phyloP scores from a whole-genome alignment of 2,797 vertebrate species.

The Hypotaenidia okinawae region DNA sequence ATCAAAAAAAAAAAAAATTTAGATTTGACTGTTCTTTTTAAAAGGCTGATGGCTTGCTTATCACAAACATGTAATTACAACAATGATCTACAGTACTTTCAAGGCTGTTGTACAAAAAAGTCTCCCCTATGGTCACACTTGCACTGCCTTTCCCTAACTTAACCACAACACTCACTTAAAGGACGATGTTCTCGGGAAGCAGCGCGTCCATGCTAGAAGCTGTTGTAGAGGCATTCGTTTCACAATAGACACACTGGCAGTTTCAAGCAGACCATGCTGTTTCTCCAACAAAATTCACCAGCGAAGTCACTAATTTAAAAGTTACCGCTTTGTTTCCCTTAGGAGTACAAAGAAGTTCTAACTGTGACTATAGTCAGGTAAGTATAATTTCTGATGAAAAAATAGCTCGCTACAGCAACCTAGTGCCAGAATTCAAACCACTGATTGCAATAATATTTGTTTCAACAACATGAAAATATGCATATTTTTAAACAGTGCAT shows the following conservation, averaged over 20 bases:
- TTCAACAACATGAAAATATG: neutral
- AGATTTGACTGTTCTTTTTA: neutral
- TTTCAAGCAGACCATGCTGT: neutral
- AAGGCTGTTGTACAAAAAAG: neutral
- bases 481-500: neutral
- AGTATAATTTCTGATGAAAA: neutral
- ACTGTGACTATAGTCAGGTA: neutral
- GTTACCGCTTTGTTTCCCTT: neutral
- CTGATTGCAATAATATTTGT: neutral
- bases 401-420: neutral
- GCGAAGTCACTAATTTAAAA: neutral
- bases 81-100: neutral
- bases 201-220: neutral
- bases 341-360: neutral
- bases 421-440: neutral
- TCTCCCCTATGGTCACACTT: neutral
- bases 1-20: neutral
- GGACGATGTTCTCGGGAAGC: neutral
- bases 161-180: neutral
- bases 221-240: neutral
- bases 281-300: neutral
- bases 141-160: neutral
- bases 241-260: neutral
- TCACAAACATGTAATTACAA: neutral
- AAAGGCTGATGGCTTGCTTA: neutral